Conservation (phyloP, 1,140 invertebrate genomes). For the Periplaneta americana region DNA sequence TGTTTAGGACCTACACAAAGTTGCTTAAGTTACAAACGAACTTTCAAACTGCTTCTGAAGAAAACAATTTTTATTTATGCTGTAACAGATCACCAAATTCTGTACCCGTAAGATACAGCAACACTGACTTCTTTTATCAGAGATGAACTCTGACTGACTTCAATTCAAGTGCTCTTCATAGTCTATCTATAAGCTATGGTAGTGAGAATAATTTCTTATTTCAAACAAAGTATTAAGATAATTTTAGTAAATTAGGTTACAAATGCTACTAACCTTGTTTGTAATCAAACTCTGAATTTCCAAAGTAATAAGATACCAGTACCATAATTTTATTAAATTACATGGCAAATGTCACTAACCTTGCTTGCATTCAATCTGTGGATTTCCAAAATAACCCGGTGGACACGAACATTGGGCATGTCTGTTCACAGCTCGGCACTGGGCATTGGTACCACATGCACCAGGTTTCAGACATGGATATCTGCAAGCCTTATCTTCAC, state of each 20-base stretch:
- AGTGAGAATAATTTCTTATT: too few relatives aligned
- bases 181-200: too few relatives aligned
- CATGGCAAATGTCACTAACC: constrained; percentile 30
- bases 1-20: too few relatives aligned
- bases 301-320: not conserved
- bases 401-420: constrained; percentile 78
- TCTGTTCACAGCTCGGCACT: constrained; percentile 73
- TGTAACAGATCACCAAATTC: too few relatives aligned
- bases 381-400: constrained; percentile 78
- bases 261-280: constrained; percentile 43
- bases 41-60: too few relatives aligned
- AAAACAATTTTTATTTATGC: too few relatives aligned
- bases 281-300: constrained; percentile 67
- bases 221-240: too few relatives aligned
- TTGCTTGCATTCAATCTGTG: constrained; percentile 67
- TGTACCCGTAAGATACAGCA: too few relatives aligned
- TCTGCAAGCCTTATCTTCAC: constrained; percentile 63
- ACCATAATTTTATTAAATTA: not conserved
- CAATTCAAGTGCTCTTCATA: too few relatives aligned
- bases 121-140: too few relatives aligned
- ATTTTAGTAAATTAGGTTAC: not conserved
- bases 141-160: too few relatives aligned
- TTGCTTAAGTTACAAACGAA: too few relatives aligned
- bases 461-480: constrained; percentile 75
- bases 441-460: constrained; percentile 77